Percentiles rank a stretch among this genome's conserved stretches.
These are phyloP conservation scores for Bellardia pandia DNA, from an alignment of 2,888 invertebrate species.

Conservation along the genomic window DNA sequence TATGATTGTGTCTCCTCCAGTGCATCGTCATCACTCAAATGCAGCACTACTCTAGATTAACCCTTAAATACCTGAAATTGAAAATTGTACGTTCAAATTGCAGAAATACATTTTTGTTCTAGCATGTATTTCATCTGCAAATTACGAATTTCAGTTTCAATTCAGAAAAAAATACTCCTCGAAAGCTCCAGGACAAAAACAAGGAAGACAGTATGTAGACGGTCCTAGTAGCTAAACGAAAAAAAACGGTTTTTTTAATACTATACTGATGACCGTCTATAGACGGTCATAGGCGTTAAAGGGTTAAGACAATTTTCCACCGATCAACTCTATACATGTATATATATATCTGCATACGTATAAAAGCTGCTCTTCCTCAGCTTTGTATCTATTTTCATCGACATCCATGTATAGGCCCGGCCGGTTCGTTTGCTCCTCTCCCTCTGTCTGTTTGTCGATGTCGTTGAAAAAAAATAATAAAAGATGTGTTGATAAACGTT, in stretches of 20 bases:
- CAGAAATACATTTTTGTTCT: too few relatives aligned
- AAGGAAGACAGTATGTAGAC: too few relatives aligned
- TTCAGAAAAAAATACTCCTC: too few relatives aligned
- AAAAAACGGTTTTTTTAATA: too few relatives aligned
- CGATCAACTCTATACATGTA: slow-evolving; percentile 25
- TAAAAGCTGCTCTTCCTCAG: slow-evolving; percentile 14
- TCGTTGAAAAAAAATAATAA: slow-evolving; percentile 19
- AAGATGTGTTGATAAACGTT: slow-evolving; percentile 57
- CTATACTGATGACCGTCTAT: too few relatives aligned
- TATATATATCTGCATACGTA: not conserved
- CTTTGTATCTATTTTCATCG: slow-evolving; percentile 62
- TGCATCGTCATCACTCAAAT: slow-evolving; percentile 48
- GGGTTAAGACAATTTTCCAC: slow-evolving; percentile 63
- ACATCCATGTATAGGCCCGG: not conserved
- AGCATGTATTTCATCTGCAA: too few relatives aligned
- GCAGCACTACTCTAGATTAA: slow-evolving; percentile 37
- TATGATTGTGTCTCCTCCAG: slow-evolving; percentile 4
- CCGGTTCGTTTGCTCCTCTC: not conserved
- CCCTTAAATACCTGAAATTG: too few relatives aligned
- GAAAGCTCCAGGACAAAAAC: too few relatives aligned
- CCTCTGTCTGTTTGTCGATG: slow-evolving; percentile 3
- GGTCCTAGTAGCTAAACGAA: too few relatives aligned
- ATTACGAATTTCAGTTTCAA: too few relatives aligned
- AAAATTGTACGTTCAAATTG: too few relatives aligned
- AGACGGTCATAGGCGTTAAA: too few relatives aligned